Conservation (phyloP, 2,888 invertebrate species). For the Drosophila nr. fundita region DNA sequence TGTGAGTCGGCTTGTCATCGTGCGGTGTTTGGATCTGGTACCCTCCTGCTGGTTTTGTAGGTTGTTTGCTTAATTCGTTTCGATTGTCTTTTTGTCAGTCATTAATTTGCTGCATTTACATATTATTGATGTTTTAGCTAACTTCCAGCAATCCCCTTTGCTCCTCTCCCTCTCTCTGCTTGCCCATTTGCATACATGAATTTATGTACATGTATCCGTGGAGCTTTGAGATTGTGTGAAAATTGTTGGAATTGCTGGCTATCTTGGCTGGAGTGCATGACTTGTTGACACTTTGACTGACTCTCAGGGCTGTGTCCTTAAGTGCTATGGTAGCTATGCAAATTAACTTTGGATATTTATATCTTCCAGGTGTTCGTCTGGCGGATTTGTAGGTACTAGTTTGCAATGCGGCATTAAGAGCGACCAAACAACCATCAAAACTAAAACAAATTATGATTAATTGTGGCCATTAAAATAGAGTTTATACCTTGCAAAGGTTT, state of each 20-base stretch:
- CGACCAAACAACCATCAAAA: slow-evolving; percentile 45
- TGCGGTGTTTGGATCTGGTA: slow-evolving; percentile 23
- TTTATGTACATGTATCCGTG: slow-evolving; percentile 31
- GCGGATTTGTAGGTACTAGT: neutral
- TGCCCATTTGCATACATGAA: slow-evolving; percentile 65
- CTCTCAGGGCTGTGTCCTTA: slow-evolving; percentile 35
- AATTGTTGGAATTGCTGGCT: slow-evolving; percentile 37
- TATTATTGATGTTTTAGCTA: slow-evolving; percentile 74
- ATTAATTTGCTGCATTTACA: slow-evolving; percentile 81
- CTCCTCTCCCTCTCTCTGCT: neutral
- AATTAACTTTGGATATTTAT: slow-evolving; percentile 58
- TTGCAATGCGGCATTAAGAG: slow-evolving; percentile 26
- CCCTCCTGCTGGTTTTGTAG: slow-evolving; percentile 66
- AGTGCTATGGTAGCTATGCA: slow-evolving; percentile 55
- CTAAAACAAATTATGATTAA: slow-evolving; percentile 78
- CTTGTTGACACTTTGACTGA: slow-evolving; percentile 63
- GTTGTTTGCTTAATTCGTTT: slow-evolving; percentile 79
- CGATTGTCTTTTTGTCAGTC: slow-evolving; percentile 82
- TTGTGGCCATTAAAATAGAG: slow-evolving; percentile 75
- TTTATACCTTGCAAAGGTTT: slow-evolving; percentile 69
- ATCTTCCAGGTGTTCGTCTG: slow-evolving; percentile 63
- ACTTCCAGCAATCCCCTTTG: slow-evolving; percentile 6
- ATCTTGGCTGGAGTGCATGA: slow-evolving; percentile 45
- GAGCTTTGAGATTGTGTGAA: slow-evolving; percentile 64
- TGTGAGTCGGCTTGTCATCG: slow-evolving; percentile 53